A percentile compares a stretch with the other conserved stretches of the same genome.
phyloP scores from a whole-genome alignment of 2,888 invertebrate genomes.

The Dorcus hopei region DNA sequence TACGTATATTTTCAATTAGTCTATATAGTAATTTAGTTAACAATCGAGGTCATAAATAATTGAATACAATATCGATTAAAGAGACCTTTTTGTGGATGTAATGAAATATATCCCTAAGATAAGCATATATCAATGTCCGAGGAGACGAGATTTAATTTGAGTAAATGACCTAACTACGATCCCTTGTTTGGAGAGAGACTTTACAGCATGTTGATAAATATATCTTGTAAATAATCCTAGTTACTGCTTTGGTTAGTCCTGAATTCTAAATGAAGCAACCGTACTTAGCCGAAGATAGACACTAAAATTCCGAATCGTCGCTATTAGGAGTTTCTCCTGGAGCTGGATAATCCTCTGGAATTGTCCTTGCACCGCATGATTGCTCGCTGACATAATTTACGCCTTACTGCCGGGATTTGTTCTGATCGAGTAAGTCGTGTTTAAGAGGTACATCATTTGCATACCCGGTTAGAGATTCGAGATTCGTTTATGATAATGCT shows the following conservation, averaged over 20 bases:
- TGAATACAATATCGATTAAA: too few species aligned
- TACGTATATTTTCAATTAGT: too few species aligned
- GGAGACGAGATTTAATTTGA: not conserved
- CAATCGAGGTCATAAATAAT: too few species aligned
- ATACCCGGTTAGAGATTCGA: conserved; percentile 27
- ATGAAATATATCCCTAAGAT: too few species aligned
- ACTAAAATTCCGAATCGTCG: conserved; percentile 45
- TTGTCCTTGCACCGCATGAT: conserved; percentile 48
- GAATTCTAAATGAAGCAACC: conserved; percentile 36
- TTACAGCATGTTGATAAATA: conserved; percentile 8
- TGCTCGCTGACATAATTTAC: conserved; percentile 50
- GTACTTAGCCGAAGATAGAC: conserved; percentile 43
- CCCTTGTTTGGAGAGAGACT: conserved; percentile 1
- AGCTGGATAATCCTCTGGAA: conserved; percentile 46
- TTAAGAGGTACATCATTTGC: conserved; percentile 29
- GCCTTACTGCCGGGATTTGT: conserved; percentile 46
- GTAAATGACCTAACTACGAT: not conserved
- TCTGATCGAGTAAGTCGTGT: conserved; percentile 24
- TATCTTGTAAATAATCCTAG: conserved; percentile 17
- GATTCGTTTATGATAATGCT: conserved; percentile 32
- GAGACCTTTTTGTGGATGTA: too few species aligned
- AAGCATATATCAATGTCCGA: too few species aligned
- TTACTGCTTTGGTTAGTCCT: conserved; percentile 19
- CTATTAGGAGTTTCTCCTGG: conserved; percentile 38
- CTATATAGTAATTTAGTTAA: too few species aligned